Base-by-base conservation (phyloP, 2,113 vertebrate species). In the Pycnonotus jocosus region DNA sequence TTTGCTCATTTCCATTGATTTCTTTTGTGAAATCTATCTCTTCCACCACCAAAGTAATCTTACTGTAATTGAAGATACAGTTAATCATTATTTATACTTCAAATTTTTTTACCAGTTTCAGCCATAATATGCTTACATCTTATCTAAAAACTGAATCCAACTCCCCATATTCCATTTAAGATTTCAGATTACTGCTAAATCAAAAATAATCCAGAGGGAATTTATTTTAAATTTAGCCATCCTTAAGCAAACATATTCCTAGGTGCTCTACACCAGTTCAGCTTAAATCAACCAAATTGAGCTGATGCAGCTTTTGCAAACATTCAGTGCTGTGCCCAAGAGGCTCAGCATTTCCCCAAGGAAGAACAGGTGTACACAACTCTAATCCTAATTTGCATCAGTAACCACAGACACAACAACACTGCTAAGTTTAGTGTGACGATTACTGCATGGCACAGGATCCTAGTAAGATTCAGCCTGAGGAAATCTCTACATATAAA, bases 71-170 rank as follows among this genome's bases (percentile, higher is more conserved):
- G 38, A 81, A 79, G 7, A 53, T 11, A 61, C 7, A 44, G 33
- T 73, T 56, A 71, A 62, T 28, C 15, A 54, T 48, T 50, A 50
- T 21, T 51, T 68, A 27, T 24, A 83, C 62, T 44, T 35, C 12
- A 54, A 76, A 42, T 10, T 37, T 65, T 8, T 37, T 61, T 44
- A 10, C 60, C 5, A 7, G 16, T 78, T 90, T 65, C 78, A 82
- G 53, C 30, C 42, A n/a, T 3, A 0, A 69, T 12, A 68, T 4
- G 5, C 28, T 62, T 40, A 27, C 0, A 0, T 35, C 23, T 28
- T 69, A 44, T 1, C 21, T 30, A 44, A 51, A 64, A 76, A 76
- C 14, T 18, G 33, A 86, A 44, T 44, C 81, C 15, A 81, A 57
- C 15, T 57, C 65, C 8, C 1, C 3, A 35, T 11, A 7, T 13